Base-by-base conservation (phyloP, 2,888 invertebrate genomes). In the Caenorhabditis sp. region DNA sequence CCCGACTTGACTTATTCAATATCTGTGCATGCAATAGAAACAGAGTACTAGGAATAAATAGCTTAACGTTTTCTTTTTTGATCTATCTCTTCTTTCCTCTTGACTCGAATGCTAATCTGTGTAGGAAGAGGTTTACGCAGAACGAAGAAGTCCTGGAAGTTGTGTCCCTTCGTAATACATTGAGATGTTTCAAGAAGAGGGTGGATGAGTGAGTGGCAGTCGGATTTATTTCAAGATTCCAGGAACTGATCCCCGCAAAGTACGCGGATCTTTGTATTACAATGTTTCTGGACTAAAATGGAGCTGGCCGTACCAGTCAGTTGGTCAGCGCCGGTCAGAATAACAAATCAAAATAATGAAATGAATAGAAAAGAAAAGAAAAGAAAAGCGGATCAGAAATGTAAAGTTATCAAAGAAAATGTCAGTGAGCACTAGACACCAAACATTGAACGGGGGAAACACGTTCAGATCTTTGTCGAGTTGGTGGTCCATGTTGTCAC, bases 401-500 rank as follows among this genome's bases (percentile, higher is more conserved):
- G 26, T 24, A 53, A 24, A 24, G 53, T 53, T 26, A 53, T 53
- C 53, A 53, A 11, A 11, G 53, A 53, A n/a, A 22, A 53, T 53
- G 53, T 18, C 53, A 47, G 18, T 47, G 53, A 47, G 6, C 47
- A 47, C 28, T 18, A 60, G 47, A 32, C 22, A 58, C 28, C 32
- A 58, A 58, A 58, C 40, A 47, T 69, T 61, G 24, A 44, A 18
- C 55, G 44, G 28, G n/a, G n/a, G n/a, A n/a, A n/a, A n/a, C n/a
- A n/a, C n/a, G n/a, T n/a, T n/a, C n/a, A 61, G 60, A 60, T 60
- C 60, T 60, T 40, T 60, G 60, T 13, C 60, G n/a, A 60, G 32
- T 32, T 32, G 51, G 51, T 53, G 61, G 68, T 53, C 53, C 70
- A 70, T 70, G 61, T 28, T 62, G 71, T 26, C 55, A 24, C 22